Percentiles rank a stretch among this genome's conserved stretches.
phyloP scores from a whole-genome alignment of 2,888 invertebrate genomes.

The Cerceris ruficornis region DNA sequence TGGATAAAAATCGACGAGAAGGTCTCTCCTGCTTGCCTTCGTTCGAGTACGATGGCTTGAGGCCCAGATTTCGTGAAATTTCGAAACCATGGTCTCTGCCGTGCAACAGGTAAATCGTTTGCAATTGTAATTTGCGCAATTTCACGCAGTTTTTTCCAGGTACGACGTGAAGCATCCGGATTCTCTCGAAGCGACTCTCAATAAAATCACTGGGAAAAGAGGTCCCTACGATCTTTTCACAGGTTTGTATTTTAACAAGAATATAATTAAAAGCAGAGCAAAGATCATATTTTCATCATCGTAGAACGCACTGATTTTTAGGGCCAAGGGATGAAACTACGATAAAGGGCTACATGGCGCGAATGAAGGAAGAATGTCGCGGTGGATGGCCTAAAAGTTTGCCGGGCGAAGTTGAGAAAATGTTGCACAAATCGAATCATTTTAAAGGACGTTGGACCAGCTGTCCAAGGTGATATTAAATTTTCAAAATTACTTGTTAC shows the following conservation, averaged over 20 bases:
- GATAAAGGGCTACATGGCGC: conserved; percentile 36
- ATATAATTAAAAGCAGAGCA: neutral
- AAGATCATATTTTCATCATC: neutral
- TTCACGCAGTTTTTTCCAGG: conserved; percentile 26
- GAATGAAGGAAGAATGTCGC: conserved; percentile 8
- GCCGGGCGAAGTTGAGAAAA: conserved; percentile 52
- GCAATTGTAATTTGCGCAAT: neutral
- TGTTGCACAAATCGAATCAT: conserved; percentile 55
- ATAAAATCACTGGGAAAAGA: conserved; percentile 56
- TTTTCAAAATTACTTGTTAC: neutral
- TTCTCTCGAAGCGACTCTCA: conserved; percentile 44
- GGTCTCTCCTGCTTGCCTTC: conserved; percentile 47
- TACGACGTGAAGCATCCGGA: conserved; percentile 53
- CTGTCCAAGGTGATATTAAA: conserved; percentile 56
- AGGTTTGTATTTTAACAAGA: conserved; percentile 35
- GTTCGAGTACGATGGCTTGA: conserved; percentile 63
- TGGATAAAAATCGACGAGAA: conserved; percentile 51
- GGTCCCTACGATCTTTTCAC: conserved; percentile 69
- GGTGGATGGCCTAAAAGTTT: conserved; percentile 58
- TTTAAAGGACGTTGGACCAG: conserved; percentile 62
- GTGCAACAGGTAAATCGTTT: conserved; percentile 17
- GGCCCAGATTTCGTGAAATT: conserved; percentile 45
- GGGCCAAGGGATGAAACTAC: conserved; percentile 59
- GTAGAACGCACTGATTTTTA: conserved; percentile 20
- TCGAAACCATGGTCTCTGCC: conserved; percentile 47